These are phyloP conservation scores for Coccyzus lansbergi DNA, from an alignment of 2,797 vertebrate genomes.

Conservation along the genomic window DNA sequence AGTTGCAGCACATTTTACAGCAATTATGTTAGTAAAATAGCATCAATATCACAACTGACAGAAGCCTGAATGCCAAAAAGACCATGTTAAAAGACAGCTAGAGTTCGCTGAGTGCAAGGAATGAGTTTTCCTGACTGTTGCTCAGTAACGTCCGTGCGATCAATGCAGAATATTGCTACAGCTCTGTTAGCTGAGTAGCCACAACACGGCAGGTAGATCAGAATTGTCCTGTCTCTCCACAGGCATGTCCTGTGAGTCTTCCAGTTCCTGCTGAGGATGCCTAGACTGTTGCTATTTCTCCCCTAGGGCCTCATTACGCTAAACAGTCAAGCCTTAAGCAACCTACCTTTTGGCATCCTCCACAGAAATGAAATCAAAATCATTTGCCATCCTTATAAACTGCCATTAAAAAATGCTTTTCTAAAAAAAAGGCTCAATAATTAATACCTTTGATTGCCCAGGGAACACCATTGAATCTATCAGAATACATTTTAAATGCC, in stretches of 20 bases:
- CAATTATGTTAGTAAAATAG: not conserved
- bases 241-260: constrained; percentile 9
- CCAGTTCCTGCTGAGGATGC: constrained; percentile 41
- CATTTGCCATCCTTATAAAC: constrained; percentile 62
- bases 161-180: not conserved
- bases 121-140: not conserved
- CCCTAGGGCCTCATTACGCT: constrained; percentile 61
- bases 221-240: not conserved
- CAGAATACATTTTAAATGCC: constrained; percentile 61
- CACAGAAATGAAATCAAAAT: constrained; percentile 57
- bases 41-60: accelerated
- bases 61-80: not conserved
- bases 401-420: constrained; percentile 63
- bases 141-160: accelerated
- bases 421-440: constrained; percentile 71
- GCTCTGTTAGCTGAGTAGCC: not conserved
- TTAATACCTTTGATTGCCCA: constrained; percentile 69
- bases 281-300: constrained; percentile 52
- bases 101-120: not conserved
- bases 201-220: not conserved
- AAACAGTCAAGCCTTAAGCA: constrained; percentile 63
- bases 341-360: constrained; percentile 61
- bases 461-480: constrained; percentile 58
- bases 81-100: not conserved
- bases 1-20: not conserved